Percentiles rank a stretch among this genome's conserved stretches.
Conservation (phyloP, 2,113 vertebrate species). For the Petroica traversi region DNA sequence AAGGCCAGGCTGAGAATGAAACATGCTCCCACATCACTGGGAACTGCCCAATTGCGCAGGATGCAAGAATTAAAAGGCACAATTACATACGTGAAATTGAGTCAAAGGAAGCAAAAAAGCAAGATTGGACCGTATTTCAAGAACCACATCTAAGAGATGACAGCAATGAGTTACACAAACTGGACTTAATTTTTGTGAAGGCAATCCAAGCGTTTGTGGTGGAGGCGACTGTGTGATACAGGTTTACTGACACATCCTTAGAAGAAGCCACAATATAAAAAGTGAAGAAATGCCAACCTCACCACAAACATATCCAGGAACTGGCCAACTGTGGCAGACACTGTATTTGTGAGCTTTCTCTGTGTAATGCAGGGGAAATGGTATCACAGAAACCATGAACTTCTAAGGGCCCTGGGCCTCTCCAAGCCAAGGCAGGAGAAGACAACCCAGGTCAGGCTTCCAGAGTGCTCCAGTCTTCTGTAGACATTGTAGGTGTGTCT, state of each 20-base stretch:
- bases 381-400: not conserved
- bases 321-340: not conserved
- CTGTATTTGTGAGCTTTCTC: not conserved
- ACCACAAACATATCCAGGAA: not conserved
- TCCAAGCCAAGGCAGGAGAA: not conserved
- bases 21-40: not conserved
- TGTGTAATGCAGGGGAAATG: accelerated
- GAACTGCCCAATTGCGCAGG: not conserved
- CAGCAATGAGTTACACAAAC: not conserved
- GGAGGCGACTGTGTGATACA: not conserved
- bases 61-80: not conserved
- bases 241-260: not conserved
- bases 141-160: not conserved
- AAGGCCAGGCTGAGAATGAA: not conserved
- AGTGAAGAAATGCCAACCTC: not conserved
- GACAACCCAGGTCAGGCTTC: not conserved
- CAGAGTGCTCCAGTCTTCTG: accelerated
- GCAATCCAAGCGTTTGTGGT: accelerated
- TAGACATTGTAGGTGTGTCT: accelerated
- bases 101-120: not conserved
- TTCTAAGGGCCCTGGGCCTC: not conserved
- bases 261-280: not conserved
- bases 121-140: not conserved
- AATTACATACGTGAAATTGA: not conserved
- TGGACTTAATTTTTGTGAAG: not conserved